Evolutionary conservation across 2,797 vertebrate genomes (phyloP).

Genomic region (Hippoglossus hippoglossus): DNA sequence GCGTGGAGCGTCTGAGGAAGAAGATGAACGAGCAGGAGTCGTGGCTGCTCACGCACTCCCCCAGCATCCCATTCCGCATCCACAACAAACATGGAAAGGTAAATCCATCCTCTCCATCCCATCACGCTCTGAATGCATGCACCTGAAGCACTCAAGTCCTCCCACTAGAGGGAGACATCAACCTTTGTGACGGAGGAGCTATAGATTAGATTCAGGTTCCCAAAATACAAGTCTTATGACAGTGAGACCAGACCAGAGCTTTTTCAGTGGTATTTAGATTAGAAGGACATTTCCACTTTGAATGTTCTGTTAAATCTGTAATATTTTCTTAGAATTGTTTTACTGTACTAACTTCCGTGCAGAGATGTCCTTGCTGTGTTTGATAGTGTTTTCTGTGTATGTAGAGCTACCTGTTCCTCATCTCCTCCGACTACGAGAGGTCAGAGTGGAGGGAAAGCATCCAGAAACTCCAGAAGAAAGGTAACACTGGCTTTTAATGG

Average conservation of each 20-base stretch:
- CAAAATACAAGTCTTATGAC: background rate
- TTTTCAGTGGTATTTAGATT: background rate
- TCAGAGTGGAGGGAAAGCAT: constrained; percentile 97
- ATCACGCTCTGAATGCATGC: background rate
- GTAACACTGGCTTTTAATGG: constrained; percentile 64
- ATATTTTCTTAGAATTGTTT: background rate
- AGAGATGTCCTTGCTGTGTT: background rate
- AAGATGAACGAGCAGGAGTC: constrained; percentile 99
- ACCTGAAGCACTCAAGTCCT: background rate
- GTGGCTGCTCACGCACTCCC: constrained; percentile 93
- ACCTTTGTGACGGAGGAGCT: background rate
- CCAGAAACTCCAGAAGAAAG: constrained; percentile 96
- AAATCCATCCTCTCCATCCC: background rate
- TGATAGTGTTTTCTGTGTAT: constrained; percentile 28
- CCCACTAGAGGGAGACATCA: constrained; percentile 70
- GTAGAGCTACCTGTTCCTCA: constrained; percentile 94
- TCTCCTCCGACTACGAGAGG: constrained; percentile 96
- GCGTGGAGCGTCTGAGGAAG: constrained; percentile 96
- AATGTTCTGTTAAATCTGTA: no score
- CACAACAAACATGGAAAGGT: constrained; percentile 98
- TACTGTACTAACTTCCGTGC: background rate
- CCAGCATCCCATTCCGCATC: constrained; percentile 96
- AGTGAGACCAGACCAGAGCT: background rate
- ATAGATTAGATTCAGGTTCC: background rate
- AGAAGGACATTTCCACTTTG: background rate